These are phyloP conservation scores for Peromyscus nudipes DNA, from an alignment of 2,797 vertebrate species.

Conservation along the genomic window DNA sequence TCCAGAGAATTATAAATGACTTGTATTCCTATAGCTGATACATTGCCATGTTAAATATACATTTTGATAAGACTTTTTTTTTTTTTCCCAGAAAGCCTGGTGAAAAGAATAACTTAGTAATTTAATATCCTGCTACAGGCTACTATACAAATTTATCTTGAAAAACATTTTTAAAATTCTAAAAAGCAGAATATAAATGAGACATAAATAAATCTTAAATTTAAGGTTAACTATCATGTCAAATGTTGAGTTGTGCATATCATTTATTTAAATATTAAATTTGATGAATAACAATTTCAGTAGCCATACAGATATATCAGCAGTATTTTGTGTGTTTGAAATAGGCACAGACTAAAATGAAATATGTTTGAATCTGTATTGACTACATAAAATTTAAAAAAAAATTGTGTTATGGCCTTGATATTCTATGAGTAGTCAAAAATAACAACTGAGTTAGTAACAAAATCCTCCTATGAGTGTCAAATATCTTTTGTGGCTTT, in stretches of 20 bases:
- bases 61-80: background rate
- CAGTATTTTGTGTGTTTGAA: background rate
- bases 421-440: background rate
- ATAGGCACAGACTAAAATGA: background rate
- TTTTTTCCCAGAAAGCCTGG: background rate
- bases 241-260: background rate
- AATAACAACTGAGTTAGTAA: background rate
- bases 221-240: background rate
- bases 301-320: background rate
- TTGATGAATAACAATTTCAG: background rate
- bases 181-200: background rate
- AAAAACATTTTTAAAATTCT: constrained; percentile 39
- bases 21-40: background rate
- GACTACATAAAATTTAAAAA: background rate
- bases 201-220: constrained; percentile 6
- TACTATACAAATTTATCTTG: background rate
- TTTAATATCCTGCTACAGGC: background rate
- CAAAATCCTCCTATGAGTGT: background rate
- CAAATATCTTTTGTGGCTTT: background rate
- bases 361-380: background rate
- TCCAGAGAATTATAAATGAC: background rate
- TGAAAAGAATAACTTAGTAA: constrained; percentile 16
- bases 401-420: background rate
- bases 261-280: constrained; percentile 21
- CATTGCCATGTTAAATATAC: background rate